Base-by-base conservation (phyloP, 2,113 vertebrate genomes). In the Petromus typicus region DNA sequence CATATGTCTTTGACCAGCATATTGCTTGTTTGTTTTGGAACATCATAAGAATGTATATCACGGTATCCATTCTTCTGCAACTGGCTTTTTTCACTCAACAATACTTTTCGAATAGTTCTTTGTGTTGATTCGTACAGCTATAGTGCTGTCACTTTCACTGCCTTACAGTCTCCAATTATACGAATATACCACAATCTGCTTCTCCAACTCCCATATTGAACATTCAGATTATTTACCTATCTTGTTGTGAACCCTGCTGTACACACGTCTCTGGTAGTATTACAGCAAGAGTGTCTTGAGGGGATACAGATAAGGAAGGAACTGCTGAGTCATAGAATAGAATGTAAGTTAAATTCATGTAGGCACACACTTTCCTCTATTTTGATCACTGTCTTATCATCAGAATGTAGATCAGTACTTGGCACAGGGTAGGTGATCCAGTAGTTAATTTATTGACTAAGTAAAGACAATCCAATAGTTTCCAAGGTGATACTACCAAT, bases 271-370 rank as follows among this genome's bases (percentile, higher is more conserved):
- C 79, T 91, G 43, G 45, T 63, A 71, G 37, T 32, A 34, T 66
- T 43, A n/a, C 27, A 94, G 25, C 75, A 95, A 76, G 69, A 88
- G 27, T 78, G 86, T 91, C 86, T 96, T 81, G 81, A 75, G 89
- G 40, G 48, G 85, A 43, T 80, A 85, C 30, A 64, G 2, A 18
- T 51, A 56, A 82, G 37, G n/a, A 76, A 40, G 51, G 56, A 91
- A 67, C 51, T 75, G 43, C 73, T 94, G 85, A 63, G 30, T 54
- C 30, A 23, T 57, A 40, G 32, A 20, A 57, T 57, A 54, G 82
- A 91, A 63, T 66, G 54, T 64, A 88, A 83, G n/a, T 40, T 91
- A 51, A 61, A 23, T 22, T 7, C 22, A 78, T 20, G 14, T 81
- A 34, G 22, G 56, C 22, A 64, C 64, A 59, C 87, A 75, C 57